These are phyloP conservation scores for Ochropleura leucogaster DNA, from an alignment of 2,888 invertebrate species.

Conservation along the genomic window DNA sequence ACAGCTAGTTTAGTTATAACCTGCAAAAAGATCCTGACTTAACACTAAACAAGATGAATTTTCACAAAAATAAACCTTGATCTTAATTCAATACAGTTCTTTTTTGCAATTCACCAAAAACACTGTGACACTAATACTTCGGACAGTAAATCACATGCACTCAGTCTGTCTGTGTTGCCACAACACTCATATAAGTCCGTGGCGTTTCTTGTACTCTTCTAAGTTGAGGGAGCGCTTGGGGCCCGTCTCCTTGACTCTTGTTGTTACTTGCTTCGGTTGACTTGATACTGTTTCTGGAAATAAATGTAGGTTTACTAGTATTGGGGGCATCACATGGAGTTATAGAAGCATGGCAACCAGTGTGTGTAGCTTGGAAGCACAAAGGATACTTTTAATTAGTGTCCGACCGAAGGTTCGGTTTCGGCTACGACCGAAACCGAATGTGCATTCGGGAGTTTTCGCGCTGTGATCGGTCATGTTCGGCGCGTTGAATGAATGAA, in stretches of 20 bases:
- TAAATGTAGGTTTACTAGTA: conserved; percentile 54
- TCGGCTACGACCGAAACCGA: no score
- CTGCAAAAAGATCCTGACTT: not conserved
- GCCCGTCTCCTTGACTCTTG: conserved; percentile 94
- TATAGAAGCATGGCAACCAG: not conserved
- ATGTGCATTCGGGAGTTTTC: no score
- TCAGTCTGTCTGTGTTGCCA: conserved; percentile 9
- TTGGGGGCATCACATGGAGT: conserved; percentile 1
- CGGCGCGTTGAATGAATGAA: no score
- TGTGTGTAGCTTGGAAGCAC: no score
- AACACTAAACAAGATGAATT: not conserved
- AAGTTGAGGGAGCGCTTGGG: conserved; percentile 96
- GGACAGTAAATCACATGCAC: conserved; percentile 47
- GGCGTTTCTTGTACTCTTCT: conserved; percentile 98
- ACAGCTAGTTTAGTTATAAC: no score
- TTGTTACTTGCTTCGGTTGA: conserved; percentile 93
- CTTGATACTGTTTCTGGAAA: conserved; percentile 92
- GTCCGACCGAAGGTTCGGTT: no score
- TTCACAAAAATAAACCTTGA: not conserved
- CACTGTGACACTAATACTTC: conserved; percentile 35
- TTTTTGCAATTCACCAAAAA: not conserved
- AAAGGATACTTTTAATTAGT: no score
- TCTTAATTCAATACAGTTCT: not conserved
- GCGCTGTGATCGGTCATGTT: no score
- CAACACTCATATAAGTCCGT: conserved; percentile 94